Evolutionary conservation across 2,888 invertebrate species (phyloP), one percentile per base, ranked within the genome.

Genomic region (Hydriomena furcata): DNA sequence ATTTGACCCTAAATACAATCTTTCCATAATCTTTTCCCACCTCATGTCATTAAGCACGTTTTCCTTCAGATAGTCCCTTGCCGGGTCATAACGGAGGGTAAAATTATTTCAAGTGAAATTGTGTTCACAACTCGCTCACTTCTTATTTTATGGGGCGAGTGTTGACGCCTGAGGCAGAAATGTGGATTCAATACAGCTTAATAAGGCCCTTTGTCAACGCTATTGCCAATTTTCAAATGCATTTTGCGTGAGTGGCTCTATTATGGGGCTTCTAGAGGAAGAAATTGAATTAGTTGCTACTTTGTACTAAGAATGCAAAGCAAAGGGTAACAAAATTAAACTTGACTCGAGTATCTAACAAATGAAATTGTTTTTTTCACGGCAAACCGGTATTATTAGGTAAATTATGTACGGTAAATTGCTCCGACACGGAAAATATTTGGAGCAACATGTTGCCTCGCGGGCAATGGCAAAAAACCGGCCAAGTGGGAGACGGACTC

Each of bases 71-170:
- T 53, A 41, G 52, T 75, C 69, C 79, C 74, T 70, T 82, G 83
- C 79, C 79, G 73, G 73, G 61, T 75, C 84, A 81, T 87, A 83
- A 83, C 79, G 77, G 70, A 72, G 83, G 86, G 82, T 80, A 82
- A 73, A 83, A 85, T 86, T 87, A 87, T 88, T 88, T 84, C 79
- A 81, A 86, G 80, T 88, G 84, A 87, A 88, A 89, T 88, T 84
- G 85, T 84, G 82, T 85, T 87, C 73, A 71, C 79, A 73, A 79
- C 77, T 81, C 79, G 76, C 76, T 74, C 78, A 79, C 77, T 80
- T 82, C 76, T 84, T 82, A 83, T 82, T 82, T 81, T 79, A 82
- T 72, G 72, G 78, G 80, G 76, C 71, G 73, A 64, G 70, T 75
- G 74, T 76, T 66, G 78, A 72, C 70, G 82, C 80, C 75, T 63